Base-by-base conservation (phyloP, 2,888 invertebrate species). In the Mesorhabditis spiculigera region DNA sequence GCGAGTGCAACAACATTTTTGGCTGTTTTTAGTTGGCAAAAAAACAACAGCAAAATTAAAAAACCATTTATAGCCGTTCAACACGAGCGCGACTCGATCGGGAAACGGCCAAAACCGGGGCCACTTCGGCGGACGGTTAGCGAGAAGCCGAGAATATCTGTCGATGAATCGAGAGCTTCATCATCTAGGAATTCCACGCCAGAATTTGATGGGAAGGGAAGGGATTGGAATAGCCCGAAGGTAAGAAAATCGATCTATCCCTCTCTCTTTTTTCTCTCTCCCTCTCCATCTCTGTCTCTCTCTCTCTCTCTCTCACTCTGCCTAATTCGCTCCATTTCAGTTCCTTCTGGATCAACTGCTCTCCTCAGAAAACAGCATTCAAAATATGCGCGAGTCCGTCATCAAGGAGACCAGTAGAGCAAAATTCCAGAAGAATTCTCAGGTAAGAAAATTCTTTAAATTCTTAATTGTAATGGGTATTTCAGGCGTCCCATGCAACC, bases 361-460 rank as follows among this genome's bases (percentile, higher is more conserved):
- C 8, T 71, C 74, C 42, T 80, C 82, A 4, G 84, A 84, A 71
- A 71, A 73, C 42, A 81, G 81, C 45, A 82, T 82, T 50, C 81
- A 81, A 67, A 78, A 74, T 16, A 75, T 85, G 16, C 71, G 83
- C 4, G 84, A 82, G 5, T 78, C 82, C 6, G 85, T 84, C n/a
- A 83, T 84, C 71, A 77, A 78, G 45, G 81, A 85, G 68, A 84
- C 83, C 16, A 80, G 82, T 67, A 79, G 80, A 65, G 76, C 85
- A 58, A 82, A 85, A 64, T 84, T 81, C 66, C 75, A 80, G 5
- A 79, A 78, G 16, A 75, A 71, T 42, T 70, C 74, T 6, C 72
- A 74, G 67, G 74, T 75, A 66, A 75, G 71, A 61, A 76, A 74
- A n/a, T n/a, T n/a, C n/a, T n/a, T n/a, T n/a, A n/a, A n/a, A n/a